Base-by-base conservation (phyloP, 30 jellyfish, hydroid and myxozoan species). In the Aurelia aurita complex sp. Pacific region DNA sequence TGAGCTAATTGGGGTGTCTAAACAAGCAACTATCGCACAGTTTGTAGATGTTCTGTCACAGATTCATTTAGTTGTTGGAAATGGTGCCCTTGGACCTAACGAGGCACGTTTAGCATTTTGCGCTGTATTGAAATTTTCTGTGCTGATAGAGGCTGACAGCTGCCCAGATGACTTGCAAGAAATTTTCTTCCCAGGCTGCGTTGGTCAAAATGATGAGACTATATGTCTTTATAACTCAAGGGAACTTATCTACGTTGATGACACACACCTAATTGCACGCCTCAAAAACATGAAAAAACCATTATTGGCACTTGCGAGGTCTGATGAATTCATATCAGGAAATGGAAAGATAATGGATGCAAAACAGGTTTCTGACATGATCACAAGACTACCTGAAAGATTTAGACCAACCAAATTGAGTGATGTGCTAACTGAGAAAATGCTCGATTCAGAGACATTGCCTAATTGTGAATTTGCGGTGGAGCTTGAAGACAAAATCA, bases 171-270 rank as follows among this genome's bases (percentile, higher is more conserved):
- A 61, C 17, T 32, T 76, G 43, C 17, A 73, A 7, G 38, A 33
- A 10, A 79, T 90, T 40, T 86, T 73, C 40, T 64, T 84, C 55
- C 97, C 96, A n/a, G 91, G 96, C 10, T 10, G 34, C 52, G 14
- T 14, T 5, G 73, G 54, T 50, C 57, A 36, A 40, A 32, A 50
- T 29, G 53, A 70, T 17, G 66, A 69, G 36, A 18, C 81, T 10
- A 43, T 77, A 0, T 14, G 61, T 14, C 80, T 90, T 11, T 76
- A 59, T 29, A 42, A 36, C 18, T 68, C 92, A 14, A 62, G 63
- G 51, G 85, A 90, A n/a, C 74, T 85, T 12, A 76, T 90, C 14
- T 78, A 71, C 52, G 50, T 90, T 61, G 90, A 85, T 69, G 97
- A 90, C 76, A 52, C 35, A 3, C 90, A 78, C 43, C 43, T 51